Evolutionary conservation across 2,113 vertebrate genomes (phyloP), one percentile per base, ranked within the genome.

Genomic region (Zeus faber): DNA sequence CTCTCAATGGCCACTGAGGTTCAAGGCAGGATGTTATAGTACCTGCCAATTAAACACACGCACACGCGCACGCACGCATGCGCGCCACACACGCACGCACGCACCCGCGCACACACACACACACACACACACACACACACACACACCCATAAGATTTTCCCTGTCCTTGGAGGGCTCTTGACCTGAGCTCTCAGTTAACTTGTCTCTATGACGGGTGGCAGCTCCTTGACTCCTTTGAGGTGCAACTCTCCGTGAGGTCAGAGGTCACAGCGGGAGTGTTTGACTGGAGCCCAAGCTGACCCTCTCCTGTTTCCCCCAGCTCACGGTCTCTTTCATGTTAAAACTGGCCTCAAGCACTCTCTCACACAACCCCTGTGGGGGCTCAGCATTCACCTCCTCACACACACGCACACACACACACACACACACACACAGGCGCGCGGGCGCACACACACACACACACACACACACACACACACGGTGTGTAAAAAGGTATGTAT

Each of bases 261-360:
- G 57, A 78, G 82, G 85, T 85, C 77, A 59, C 25, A 20, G 47
- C 52, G 27, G 56, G 49, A 76, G 70, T 65, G 73, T 80, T 81
- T 76, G 74, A 80, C 64, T 84, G 54, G 33, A 67, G 79, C 77
- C 75, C 75, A 70, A 68, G 65, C 79, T 76, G 79, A 82, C 72
- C 77, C 63, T 52, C 58, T 45, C 49, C 31, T 58, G 60, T 69
- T 67, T 62, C 71, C 48, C 9, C 31, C n/a, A n/a, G 75, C 70
- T 76, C 83, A 70, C 47, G 44, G 62, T 80, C 80, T 74, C 73
- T 85, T 84, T 84, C 67, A 83, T 81, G 81, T 83, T 79, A 66
- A 66, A 81, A 79, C 64, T 73, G 70, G 70, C 79, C 79, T 79
- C 56, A 0, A 83, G 82, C 80, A 66, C 72, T 79, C 67, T 65